These are phyloP conservation scores for Ictalurus furcatus DNA, from an alignment of 2,113 vertebrate genomes.

Conservation along the genomic window DNA sequence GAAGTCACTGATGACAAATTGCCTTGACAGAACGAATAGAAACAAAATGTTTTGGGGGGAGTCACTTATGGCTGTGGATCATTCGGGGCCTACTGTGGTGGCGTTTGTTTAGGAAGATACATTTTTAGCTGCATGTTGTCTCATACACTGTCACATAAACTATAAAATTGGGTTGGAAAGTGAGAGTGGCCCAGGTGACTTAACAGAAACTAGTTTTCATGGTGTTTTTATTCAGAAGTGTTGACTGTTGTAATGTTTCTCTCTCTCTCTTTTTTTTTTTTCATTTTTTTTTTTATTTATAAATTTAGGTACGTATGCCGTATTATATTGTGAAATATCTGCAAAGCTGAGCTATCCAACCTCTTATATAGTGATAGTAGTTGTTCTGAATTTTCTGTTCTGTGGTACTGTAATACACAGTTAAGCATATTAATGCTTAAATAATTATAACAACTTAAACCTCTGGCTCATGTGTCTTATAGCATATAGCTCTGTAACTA, in stretches of 20 bases:
- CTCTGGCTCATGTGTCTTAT: neutral
- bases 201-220: slow-evolving; percentile 36
- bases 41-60: slow-evolving; percentile 60
- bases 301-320: no score
- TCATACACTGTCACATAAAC: slow-evolving; percentile 28
- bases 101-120: slow-evolving; percentile 50
- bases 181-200: slow-evolving; percentile 29
- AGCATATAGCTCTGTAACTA: neutral
- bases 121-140: slow-evolving; percentile 38
- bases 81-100: slow-evolving; percentile 56
- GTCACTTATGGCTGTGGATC: slow-evolving; percentile 58
- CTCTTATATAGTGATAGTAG: neutral
- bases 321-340: neutral
- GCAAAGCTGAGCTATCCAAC: neutral
- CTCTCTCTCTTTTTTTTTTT: neutral
- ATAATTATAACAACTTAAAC: neutral
- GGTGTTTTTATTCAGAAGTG: slow-evolving; percentile 30
- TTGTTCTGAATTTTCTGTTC: neutral
- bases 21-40: slow-evolving; percentile 71
- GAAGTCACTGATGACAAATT: slow-evolving; percentile 71
- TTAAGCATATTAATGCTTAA: neutral
- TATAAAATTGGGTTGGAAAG: slow-evolving; percentile 49
- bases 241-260: neutral
- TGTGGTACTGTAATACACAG: neutral
- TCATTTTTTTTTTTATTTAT: neutral